phyloP scores from a whole-genome alignment of 1,140 invertebrate genomes.

The Bradynema listronoti region DNA sequence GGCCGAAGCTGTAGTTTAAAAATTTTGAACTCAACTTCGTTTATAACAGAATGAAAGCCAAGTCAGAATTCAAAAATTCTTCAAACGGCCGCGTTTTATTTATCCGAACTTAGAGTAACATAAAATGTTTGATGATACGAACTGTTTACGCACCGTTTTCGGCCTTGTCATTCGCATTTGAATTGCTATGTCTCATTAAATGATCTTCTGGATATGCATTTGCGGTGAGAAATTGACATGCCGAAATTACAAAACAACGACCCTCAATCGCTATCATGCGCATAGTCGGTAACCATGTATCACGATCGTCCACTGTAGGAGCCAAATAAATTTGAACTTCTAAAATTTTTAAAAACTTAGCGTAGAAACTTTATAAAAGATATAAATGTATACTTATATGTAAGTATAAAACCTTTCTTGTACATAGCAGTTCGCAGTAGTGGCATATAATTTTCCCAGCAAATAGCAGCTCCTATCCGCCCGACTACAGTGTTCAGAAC shows the following conservation, averaged over 20 bases:
- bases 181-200: too few relatives aligned
- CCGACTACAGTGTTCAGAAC: slow-evolving; percentile 46
- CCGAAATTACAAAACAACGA: slow-evolving; percentile 45
- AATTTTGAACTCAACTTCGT: too few relatives aligned
- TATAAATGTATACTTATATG: background rate
- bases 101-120: too few relatives aligned
- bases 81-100: too few relatives aligned
- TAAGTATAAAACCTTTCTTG: slow-evolving; percentile 7
- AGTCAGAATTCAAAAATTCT: too few relatives aligned
- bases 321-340: slow-evolving; percentile 46
- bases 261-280: slow-evolving; percentile 44
- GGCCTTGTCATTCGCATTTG: too few relatives aligned
- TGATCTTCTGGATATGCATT: slow-evolving; percentile 37
- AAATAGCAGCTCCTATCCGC: slow-evolving; percentile 52
- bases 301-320: slow-evolving; percentile 51
- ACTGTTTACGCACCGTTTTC: too few relatives aligned
- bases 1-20: too few relatives aligned
- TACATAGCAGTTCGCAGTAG: background rate
- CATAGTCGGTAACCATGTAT: slow-evolving; percentile 46
- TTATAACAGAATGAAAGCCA: too few relatives aligned
- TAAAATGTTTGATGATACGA: too few relatives aligned
- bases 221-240: slow-evolving; percentile 42
- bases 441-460: slow-evolving; percentile 52
- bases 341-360: slow-evolving; percentile 17
- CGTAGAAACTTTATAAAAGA: background rate